Evolutionary conservation across 1,140 invertebrate species (phyloP).

Genomic region (Drosophila nasuta): DNA sequence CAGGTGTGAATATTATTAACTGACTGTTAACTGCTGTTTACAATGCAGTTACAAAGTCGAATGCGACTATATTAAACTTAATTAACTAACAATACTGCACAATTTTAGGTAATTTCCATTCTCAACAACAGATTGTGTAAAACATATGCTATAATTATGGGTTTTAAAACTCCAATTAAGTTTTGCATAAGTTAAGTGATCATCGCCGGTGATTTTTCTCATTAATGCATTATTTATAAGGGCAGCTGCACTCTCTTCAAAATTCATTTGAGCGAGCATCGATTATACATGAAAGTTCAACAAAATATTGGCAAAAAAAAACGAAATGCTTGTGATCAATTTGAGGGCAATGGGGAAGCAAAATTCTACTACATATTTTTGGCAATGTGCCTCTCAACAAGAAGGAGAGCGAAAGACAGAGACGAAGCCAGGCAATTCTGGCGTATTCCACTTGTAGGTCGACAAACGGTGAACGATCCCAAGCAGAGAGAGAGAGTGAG

Average conservation of each 20-base stretch:
- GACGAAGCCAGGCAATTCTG: slow-evolving; percentile 21
- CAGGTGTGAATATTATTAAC: slow-evolving; percentile 63
- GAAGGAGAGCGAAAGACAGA: neutral
- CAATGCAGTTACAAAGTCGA: slow-evolving; percentile 46
- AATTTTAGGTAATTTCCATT: neutral
- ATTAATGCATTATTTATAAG: neutral
- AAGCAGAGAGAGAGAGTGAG: slow-evolving; percentile 1
- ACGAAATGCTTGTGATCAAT: neutral
- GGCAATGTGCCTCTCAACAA: slow-evolving; percentile 14
- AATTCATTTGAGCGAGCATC: neutral
- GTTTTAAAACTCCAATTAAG: no score
- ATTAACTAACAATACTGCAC: slow-evolving; percentile 14
- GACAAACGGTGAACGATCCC: slow-evolving; percentile 39
- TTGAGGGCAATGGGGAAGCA: slow-evolving; percentile 38
- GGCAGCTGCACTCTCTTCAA: neutral
- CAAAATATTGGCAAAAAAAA: neutral
- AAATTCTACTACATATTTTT: slow-evolving; percentile 34
- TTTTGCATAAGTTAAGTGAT: neutral
- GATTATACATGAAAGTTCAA: neutral
- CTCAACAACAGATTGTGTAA: no score
- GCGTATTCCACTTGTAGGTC: slow-evolving; percentile 41
- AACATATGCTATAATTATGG: no score
- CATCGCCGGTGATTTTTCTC: neutral
- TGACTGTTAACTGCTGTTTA: slow-evolving; percentile 52
- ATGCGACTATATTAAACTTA: slow-evolving; percentile 2